A percentile compares a stretch with the other conserved stretches of the same genome.
These are phyloP conservation scores for Microtus ochrogaster DNA, from an alignment of 2,113 vertebrate genomes.

Conservation along the genomic window DNA sequence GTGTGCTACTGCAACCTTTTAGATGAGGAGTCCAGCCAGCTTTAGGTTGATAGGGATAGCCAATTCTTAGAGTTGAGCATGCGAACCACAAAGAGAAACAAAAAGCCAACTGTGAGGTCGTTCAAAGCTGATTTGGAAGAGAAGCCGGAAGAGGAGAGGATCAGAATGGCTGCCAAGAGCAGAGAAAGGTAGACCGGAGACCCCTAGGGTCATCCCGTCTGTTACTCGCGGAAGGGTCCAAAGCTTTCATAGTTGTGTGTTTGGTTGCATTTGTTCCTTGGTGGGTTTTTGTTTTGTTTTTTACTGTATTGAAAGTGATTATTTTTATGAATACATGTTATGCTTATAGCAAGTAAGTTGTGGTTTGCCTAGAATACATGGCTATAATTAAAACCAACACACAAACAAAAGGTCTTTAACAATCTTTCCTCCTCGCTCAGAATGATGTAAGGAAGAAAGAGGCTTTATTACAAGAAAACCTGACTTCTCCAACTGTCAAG, in stretches of 20 bases:
- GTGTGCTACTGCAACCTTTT: neutral
- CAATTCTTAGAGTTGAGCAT: neutral
- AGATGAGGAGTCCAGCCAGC: neutral
- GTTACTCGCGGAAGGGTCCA: neutral
- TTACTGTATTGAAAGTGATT: neutral
- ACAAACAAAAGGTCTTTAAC: neutral
- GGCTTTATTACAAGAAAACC: neutral
- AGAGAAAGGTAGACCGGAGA: neutral
- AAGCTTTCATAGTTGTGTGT: neutral
- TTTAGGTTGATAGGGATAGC: constrained; percentile 10
- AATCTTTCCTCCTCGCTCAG: constrained; percentile 35
- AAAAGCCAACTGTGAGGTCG: neutral
- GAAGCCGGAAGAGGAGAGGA: neutral
- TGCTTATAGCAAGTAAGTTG: constrained; percentile 44
- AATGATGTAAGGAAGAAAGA: neutral
- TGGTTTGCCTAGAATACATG: constrained; percentile 36
- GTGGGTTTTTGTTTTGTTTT: neutral
- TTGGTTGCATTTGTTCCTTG: neutral
- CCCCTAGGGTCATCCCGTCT: neutral
- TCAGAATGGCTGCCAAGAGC: neutral
- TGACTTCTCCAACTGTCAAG: neutral
- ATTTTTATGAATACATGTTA: neutral
- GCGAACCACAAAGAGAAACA: constrained; percentile 28
- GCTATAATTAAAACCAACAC: constrained; percentile 41
- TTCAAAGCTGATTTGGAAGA: constrained; percentile 28